These are phyloP conservation scores for Tinamus major DNA, from an alignment of 2,797 vertebrate genomes.

Conservation along the genomic window DNA sequence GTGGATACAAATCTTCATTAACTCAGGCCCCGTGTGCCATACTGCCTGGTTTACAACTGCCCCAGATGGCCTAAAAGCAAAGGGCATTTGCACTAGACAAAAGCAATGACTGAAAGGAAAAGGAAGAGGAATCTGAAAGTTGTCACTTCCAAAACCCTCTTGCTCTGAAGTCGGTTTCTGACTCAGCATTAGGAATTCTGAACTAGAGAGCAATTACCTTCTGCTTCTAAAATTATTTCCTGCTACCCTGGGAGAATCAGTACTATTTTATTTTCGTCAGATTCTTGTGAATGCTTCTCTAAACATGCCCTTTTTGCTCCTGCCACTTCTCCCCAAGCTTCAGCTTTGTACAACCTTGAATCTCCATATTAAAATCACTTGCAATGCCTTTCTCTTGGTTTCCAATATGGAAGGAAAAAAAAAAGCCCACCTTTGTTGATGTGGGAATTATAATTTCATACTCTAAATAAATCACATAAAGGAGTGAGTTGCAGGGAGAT, in stretches of 20 bases:
- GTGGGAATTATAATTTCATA: not conserved
- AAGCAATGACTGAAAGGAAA: constrained; percentile 49
- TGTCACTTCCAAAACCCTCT: constrained; percentile 30
- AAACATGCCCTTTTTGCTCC: not conserved
- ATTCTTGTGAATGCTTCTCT: not conserved
- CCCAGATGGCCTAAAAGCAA: constrained; percentile 61
- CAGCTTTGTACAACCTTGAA: not conserved
- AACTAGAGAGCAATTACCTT: not conserved
- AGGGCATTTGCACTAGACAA: constrained; percentile 44
- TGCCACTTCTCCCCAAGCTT: not conserved
- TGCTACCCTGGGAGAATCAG: not conserved
- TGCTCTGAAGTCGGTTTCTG: not conserved
- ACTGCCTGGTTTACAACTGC: constrained; percentile 44
- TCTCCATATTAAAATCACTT: not conserved
- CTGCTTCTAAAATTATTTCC: not conserved
- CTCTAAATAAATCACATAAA: not conserved
- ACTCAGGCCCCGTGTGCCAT: constrained; percentile 28
- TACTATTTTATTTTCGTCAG: not conserved
- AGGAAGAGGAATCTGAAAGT: constrained; percentile 13
- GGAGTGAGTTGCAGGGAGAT: not conserved
- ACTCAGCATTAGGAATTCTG: not conserved
- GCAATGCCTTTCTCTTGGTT: not conserved
- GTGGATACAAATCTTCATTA: constrained; percentile 26
- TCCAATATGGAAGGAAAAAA: not conserved
- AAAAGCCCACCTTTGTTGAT: not conserved